phyloP scores from a whole-genome alignment of 2,888 invertebrate species.

The Chesias legatella region DNA sequence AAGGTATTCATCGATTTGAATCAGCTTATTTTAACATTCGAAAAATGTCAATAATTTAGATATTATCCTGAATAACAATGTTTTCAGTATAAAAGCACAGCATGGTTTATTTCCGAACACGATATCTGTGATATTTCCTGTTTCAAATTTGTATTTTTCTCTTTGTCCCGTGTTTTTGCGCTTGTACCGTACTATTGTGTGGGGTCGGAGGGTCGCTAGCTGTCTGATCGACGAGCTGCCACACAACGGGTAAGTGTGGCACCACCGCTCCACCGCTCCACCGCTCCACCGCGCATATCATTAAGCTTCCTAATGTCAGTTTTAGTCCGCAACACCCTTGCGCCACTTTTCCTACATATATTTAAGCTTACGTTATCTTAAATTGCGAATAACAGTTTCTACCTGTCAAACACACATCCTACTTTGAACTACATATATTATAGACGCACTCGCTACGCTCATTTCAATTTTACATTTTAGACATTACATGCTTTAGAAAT shows the following conservation, averaged over 20 bases:
- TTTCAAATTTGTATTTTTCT: conserved; percentile 67
- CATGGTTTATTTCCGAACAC: conserved; percentile 62
- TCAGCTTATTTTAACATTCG: conserved; percentile 23
- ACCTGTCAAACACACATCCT: conserved; percentile 1
- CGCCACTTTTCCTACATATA: too few species aligned
- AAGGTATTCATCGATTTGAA: too few species aligned
- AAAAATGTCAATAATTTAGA: too few species aligned
- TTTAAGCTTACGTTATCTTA: neutral
- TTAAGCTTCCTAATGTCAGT: neutral
- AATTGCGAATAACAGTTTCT: neutral
- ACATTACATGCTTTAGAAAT: conserved; percentile 28
- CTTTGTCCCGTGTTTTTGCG: conserved; percentile 72
- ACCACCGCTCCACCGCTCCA: too few species aligned
- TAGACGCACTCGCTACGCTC: conserved; percentile 42
- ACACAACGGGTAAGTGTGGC: conserved; percentile 88
- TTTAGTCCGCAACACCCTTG: too few species aligned
- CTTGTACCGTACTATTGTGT: conserved; percentile 68
- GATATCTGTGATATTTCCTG: conserved; percentile 51
- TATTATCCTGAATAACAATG: too few species aligned
- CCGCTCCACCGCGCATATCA: conserved; percentile 11
- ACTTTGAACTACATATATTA: neutral
- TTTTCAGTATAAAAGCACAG: conserved; percentile 52
- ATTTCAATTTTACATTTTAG: conserved; percentile 28
- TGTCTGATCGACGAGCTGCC: conserved; percentile 93
- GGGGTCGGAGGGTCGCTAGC: conserved; percentile 80